Conservation (phyloP, 1,140 invertebrate genomes). For the Brachionus angularis region DNA sequence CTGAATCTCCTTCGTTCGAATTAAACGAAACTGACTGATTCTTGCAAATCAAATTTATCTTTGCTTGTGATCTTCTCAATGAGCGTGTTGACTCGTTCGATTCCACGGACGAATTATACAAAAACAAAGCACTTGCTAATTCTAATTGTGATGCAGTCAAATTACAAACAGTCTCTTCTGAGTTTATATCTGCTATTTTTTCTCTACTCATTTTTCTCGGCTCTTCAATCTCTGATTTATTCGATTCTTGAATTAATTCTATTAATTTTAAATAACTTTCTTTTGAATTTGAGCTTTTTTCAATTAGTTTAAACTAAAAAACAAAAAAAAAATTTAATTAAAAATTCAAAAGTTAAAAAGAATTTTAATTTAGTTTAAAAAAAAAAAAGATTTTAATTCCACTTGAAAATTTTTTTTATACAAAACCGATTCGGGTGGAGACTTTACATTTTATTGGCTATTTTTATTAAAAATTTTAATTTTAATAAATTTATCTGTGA, state of each 20-base stretch:
- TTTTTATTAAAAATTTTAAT: too few relatives aligned
- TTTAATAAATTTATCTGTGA: conserved; percentile 15
- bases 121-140: not conserved
- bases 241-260: not conserved
- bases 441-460: too few relatives aligned
- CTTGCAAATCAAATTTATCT: not conserved
- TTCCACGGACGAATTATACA: not conserved
- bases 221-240: conserved; percentile 5
- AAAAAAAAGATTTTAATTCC: not conserved
- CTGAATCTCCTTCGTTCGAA: not conserved
- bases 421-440: too few relatives aligned
- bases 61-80: conserved; percentile 25
- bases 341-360: too few relatives aligned
- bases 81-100: not conserved
- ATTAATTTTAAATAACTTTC: conserved; percentile 8
- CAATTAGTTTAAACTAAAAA: conserved; percentile 6
- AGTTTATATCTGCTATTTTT: not conserved
- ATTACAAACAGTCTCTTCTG: not conserved
- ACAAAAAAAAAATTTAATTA: not conserved
- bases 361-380: too few relatives aligned
- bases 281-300: too few relatives aligned
- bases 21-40: too few relatives aligned
- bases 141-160: not conserved
- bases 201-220: too few relatives aligned
- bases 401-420: not conserved